Evolutionary conservation across 1,140 invertebrate genomes (phyloP), one percentile per base, ranked within the genome.

Genomic region (Drosophila equinoxialis): DNA sequence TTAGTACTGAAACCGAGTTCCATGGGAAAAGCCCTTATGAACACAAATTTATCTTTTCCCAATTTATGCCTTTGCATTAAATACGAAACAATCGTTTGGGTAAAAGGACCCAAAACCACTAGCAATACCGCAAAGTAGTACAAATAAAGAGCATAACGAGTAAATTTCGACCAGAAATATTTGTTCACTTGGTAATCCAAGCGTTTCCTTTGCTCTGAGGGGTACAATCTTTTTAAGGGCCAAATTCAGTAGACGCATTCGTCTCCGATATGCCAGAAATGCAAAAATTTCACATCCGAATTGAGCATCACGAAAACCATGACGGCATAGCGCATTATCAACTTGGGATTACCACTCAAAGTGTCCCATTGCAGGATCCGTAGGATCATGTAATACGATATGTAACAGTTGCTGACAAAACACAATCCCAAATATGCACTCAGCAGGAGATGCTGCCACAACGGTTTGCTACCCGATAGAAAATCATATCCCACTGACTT

Each of bases 401-500:
- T 48, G 42, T 79, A 86, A 4, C 30, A 60, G 33, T 73, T 77
- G 58, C 66, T 75, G 1, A 14, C 0, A 13, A 75, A 23, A 58
- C 82, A 73, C 6, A 72, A 10, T 0, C 59, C 13, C 1, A 72
- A 73, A 3, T 71, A 81, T 6, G 51, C 7, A 7, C 39, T 48
- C 5, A 79, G 11, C 2, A 79, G 14, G 0, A 66, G 1, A 1
- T 45, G 39, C 42, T 65, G 51, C 75, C 79, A 86, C 1, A 3
- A 20, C 5, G 77, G 58, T 20, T 66, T 69, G 1, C 62, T 48
- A 6, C 54, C 64, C 20, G 65, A 48, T 37, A 86, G 65, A 10
- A 86, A 65, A 48, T 87, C 83, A 20, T 72, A 79, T 6, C 83
- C 79, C 35, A 86, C 26, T 1, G 76, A 57, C 45, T 65, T 65